Base-by-base conservation (phyloP, 2,797 vertebrate species). In the Carapus acus region DNA sequence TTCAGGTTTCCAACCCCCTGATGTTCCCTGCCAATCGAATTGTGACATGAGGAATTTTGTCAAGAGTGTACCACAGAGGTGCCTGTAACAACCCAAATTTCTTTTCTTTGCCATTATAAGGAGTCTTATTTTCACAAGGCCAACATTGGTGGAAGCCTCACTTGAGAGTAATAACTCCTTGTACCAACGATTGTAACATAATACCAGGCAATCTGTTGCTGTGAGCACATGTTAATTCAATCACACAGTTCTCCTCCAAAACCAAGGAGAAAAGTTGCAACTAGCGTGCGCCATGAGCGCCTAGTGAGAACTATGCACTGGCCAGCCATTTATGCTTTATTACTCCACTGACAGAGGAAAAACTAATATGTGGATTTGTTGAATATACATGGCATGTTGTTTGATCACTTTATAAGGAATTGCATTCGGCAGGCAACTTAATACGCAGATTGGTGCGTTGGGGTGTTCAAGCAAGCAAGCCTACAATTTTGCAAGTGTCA, bases 171-270 rank as follows among this genome's bases (percentile, higher is more conserved):
- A 77, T 54, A 71, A 51, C 43, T 61, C 18, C 36, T 6, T 24
- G 31, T 49, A 46, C 49, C 24, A 20, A 48, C 3, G 16, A 17
- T 2, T 53, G 38, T 50, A 58, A 55, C 49, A 52, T 37, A 58
- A 65, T 65, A 49, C 46, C 56, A 36, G 38, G 34, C 20, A 37
- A 48, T 9, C 6, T 14, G 17, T 41, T 65, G 65, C 41, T 51
- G 43, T 47, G 55, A 18, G 19, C 33, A 53, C 58, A 65, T 74
- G 46, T 64, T 71, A 79, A 65, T 65, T 60, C 41, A 52, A 54
- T 71, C 63, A 67, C 27, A 23, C 53, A 19, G 65, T 40, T 46
- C 33, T 22, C 29, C 23, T 48, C 51, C 34, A 33, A 9, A n/a
- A 51, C 54, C 37, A 49, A 13, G 19, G 31, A 47, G 14, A 6